Conservation (phyloP, 2,797 vertebrate genomes). For the Cynodonichthys magdalenae region DNA sequence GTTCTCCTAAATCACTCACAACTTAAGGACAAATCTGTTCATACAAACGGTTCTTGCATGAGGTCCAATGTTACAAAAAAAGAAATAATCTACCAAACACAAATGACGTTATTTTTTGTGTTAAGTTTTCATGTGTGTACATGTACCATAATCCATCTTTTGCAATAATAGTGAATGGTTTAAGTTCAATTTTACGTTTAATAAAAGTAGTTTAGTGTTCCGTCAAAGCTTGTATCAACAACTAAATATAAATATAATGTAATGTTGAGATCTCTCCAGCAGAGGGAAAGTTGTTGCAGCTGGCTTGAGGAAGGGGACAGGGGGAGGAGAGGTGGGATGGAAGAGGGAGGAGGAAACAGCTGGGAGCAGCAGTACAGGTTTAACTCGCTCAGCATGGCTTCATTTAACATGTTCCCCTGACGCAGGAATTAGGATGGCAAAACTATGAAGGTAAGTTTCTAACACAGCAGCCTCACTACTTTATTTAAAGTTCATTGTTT, state of each 20-base stretch:
- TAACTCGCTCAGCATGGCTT: slow-evolving; percentile 43
- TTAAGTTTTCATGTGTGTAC: too few relatives aligned
- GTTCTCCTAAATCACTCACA: too few relatives aligned
- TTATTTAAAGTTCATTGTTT: not conserved
- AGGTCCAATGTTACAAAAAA: too few relatives aligned
- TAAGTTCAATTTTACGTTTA: too few relatives aligned
- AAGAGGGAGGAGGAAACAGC: slow-evolving; percentile 4
- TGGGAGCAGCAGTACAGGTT: slow-evolving; percentile 37
- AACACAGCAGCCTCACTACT: not conserved
- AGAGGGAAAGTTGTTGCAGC: slow-evolving; percentile 47
- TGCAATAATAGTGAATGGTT: too few relatives aligned
- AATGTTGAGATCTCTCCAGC: slow-evolving; percentile 41
- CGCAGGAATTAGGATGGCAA: not conserved
- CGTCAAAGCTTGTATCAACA: not conserved
- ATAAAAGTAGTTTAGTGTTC: not conserved
- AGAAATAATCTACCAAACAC: too few relatives aligned
- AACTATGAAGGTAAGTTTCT: slow-evolving; percentile 51
- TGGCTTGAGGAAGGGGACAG: not conserved
- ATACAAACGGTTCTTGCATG: too few relatives aligned
- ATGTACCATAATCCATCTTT: too few relatives aligned
- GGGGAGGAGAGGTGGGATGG: slow-evolving; percentile 12
- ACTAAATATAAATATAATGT: not conserved
- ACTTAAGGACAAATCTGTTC: too few relatives aligned
- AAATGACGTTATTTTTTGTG: too few relatives aligned
- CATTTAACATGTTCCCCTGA: not conserved